Conservation (phyloP, 2,113 vertebrate species). For the Alethe castanea region DNA sequence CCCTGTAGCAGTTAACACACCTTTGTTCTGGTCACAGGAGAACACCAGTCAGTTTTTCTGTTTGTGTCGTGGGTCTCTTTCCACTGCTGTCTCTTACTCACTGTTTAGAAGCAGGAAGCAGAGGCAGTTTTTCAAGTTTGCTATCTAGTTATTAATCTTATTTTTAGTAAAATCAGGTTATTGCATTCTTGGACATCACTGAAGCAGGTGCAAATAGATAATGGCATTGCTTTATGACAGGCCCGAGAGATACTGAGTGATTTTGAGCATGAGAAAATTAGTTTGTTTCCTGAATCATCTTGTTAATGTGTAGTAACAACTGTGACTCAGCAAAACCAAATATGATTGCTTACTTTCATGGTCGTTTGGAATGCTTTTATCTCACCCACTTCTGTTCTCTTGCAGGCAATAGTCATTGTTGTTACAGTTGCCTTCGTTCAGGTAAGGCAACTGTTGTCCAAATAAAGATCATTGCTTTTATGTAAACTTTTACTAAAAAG, state of each 20-base stretch:
- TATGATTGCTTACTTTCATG: not conserved
- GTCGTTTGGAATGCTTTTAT: not conserved
- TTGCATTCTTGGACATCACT: not conserved
- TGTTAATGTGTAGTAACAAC: not conserved
- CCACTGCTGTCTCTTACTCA: not conserved
- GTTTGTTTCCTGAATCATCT: not conserved
- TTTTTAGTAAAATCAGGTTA: not conserved
- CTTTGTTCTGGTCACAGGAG: not conserved
- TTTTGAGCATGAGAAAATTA: not conserved
- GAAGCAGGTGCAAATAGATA: not conserved
- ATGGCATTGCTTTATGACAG: not conserved
- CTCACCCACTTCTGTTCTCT: not conserved
- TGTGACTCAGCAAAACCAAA: not conserved
- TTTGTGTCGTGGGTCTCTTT: not conserved
- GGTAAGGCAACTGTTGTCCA: conserved; percentile 72
- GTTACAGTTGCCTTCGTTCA: conserved; percentile 98
- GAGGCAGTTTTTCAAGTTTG: not conserved
- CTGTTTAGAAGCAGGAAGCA: not conserved
- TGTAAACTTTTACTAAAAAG: not conserved
- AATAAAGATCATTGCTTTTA: not conserved
- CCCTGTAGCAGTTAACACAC: not conserved
- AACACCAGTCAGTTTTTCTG: not conserved
- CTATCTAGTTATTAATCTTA: not conserved
- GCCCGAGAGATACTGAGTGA: accelerated
- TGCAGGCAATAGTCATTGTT: conserved; percentile 95